Base-by-base conservation (phyloP, 2,888 invertebrate species). In the Autographa pulchrina region DNA sequence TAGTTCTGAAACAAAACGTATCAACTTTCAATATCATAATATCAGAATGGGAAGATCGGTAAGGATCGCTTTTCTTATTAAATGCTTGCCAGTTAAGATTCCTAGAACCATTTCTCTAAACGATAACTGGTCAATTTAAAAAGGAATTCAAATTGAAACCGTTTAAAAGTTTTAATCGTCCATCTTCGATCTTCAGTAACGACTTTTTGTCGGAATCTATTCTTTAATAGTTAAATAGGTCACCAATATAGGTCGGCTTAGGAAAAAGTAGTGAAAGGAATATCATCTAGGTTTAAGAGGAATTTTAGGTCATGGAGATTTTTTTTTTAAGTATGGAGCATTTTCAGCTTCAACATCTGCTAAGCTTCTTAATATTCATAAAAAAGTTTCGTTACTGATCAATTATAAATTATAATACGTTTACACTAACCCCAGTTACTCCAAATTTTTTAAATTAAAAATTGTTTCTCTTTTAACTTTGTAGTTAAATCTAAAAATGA, bases 161-260 rank as follows among this genome's bases (percentile, higher is more conserved):
- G 31, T 61, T 72, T 64, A 13, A 65, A 68, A 74, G 25, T 73
- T 73, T 11, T 43, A 54, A 62, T 68, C 68, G 14, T 3, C 18
- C 41, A 48, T 25, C 58, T 32, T 13, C 52, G 43, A 65, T 58
- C 68, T 68, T n/a, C 18, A 59, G 32, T 35, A 14, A 65, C 9
- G 14, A 54, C 25, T 68, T 74, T 56, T 14, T n/a, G 52, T 16
- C 16, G 1, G 11, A 65, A 54, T 60, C 25, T 58, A 20, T 48
- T 52, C 56, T 60, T 60, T 48, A 67, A 43, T 66, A 16, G 18
- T 3, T 41, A 41, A 25, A 25, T 66, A 54, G 73, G 66, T 64
- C 60, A 67, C 60, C 31, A 14, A 72, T 64, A 25, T 68, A 58
- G 41, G 13, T 1, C 43, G 38, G 20, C n/a, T 32, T 7, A 16